Evolutionary conservation across 1,140 invertebrate genomes (phyloP).

Genomic region (Musca vetustissima): DNA sequence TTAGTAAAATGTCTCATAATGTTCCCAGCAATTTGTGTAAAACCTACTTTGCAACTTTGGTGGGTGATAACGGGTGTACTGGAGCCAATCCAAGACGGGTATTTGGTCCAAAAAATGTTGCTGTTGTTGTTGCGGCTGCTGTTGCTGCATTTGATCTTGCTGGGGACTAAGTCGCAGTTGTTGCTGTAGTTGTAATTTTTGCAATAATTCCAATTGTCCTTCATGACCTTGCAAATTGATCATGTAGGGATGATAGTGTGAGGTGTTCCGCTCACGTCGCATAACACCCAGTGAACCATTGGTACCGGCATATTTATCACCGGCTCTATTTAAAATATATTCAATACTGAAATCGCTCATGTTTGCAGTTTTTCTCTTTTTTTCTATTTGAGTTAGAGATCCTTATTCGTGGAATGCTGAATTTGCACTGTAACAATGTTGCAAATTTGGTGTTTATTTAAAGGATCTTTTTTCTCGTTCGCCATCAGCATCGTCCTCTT

Average conservation of each 20-base stretch:
- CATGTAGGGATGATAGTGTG: constrained; percentile 8
- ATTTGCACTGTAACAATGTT: constrained; percentile 18
- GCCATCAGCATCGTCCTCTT: no score
- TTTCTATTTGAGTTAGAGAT: no score
- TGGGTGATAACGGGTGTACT: constrained; percentile 73
- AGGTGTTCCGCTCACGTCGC: neutral
- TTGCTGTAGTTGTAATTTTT: constrained; percentile 6
- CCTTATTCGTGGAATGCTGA: constrained; percentile 5
- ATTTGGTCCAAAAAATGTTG: constrained; percentile 29
- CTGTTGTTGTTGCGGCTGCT: neutral
- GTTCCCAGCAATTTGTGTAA: no score
- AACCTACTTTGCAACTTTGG: constrained; percentile 70
- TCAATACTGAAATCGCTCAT: constrained; percentile 59
- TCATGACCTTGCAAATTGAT: neutral
- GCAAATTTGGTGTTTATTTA: constrained; percentile 16
- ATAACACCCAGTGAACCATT: constrained; percentile 43
- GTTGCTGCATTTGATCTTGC: constrained; percentile 7
- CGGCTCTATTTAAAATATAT: constrained; percentile 59
- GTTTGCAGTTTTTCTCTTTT: neutral
- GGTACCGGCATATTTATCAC: constrained; percentile 48
- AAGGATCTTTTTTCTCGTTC: constrained; percentile 19
- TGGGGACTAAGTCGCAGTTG: neutral
- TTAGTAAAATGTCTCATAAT: no score
- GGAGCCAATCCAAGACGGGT: constrained; percentile 63
- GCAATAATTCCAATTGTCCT: neutral